Percentiles rank a stretch among this genome's conserved stretches.
These are phyloP conservation scores for Bryconaethiops microstoma DNA, from an alignment of 2,797 vertebrate species.

Conservation along the genomic window DNA sequence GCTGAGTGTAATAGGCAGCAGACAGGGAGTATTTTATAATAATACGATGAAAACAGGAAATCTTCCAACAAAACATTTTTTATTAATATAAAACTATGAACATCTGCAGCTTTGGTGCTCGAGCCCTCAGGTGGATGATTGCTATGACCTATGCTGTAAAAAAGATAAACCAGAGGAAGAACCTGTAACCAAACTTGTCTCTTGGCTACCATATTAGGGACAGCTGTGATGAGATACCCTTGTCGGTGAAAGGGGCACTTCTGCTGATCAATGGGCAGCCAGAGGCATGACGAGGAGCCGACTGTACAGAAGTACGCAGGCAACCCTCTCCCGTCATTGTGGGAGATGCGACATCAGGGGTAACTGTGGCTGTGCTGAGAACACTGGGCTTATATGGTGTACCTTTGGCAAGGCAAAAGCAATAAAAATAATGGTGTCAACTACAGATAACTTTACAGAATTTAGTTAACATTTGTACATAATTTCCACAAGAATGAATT, in stretches of 20 bases:
- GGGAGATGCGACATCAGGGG: slow-evolving; percentile 72
- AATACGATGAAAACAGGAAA: no score
- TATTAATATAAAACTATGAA: no score
- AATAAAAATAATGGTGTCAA: background rate
- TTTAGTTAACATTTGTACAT: no score
- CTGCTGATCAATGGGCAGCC: slow-evolving; percentile 71
- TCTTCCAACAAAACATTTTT: background rate
- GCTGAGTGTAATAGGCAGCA: no score
- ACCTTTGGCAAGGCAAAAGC: slow-evolving; percentile 66
- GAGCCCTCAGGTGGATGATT: slow-evolving; percentile 74
- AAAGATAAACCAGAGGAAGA: slow-evolving; percentile 70
- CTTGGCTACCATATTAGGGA: slow-evolving; percentile 75
- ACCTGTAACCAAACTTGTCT: slow-evolving; percentile 69
- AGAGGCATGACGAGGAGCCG: slow-evolving; percentile 28
- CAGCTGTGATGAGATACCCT: slow-evolving; percentile 68
- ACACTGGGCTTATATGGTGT: slow-evolving; percentile 71
- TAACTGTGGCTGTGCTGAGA: slow-evolving; percentile 71
- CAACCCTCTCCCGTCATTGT: slow-evolving; percentile 69
- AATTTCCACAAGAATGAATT: no score
- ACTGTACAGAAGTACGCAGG: slow-evolving; percentile 56
- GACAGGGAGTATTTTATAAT: no score
- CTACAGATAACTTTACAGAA: no score
- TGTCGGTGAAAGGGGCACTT: slow-evolving; percentile 67
- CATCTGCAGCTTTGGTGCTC: slow-evolving; percentile 68
- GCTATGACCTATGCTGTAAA: slow-evolving; percentile 74